These are phyloP conservation scores for Lutjanus argentimaculatus DNA, from an alignment of 2,797 vertebrate genomes.

Conservation along the genomic window DNA sequence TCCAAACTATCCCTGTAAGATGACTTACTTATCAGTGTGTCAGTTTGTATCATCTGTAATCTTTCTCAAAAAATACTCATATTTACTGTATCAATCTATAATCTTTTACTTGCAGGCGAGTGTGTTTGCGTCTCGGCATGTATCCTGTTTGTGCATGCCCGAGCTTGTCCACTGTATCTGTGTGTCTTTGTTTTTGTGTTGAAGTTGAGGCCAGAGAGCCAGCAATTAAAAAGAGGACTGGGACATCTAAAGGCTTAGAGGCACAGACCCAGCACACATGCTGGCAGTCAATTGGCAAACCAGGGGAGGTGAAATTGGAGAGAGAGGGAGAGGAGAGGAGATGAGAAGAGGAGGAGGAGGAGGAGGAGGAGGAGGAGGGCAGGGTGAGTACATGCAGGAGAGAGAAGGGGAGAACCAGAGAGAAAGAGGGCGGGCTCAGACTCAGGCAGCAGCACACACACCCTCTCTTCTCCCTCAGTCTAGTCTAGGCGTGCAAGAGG, in stretches of 20 bases:
- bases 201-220: slow-evolving; percentile 63
- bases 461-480: slow-evolving; percentile 74
- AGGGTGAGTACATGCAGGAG: slow-evolving; percentile 55
- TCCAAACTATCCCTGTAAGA: too few relatives aligned
- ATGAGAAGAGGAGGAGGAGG: slow-evolving; percentile 13
- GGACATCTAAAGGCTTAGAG: slow-evolving; percentile 77
- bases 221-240: slow-evolving; percentile 82
- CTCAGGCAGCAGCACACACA: slow-evolving; percentile 60
- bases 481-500: slow-evolving; percentile 69
- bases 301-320: slow-evolving; percentile 79
- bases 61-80: not conserved
- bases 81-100: not conserved
- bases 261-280: slow-evolving; percentile 78
- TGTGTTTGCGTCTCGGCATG: slow-evolving; percentile 5
- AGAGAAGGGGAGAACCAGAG: slow-evolving; percentile 60
- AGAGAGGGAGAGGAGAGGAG: slow-evolving; percentile 54
- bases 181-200: slow-evolving; percentile 57
- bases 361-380: slow-evolving; percentile 40
- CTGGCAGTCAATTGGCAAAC: slow-evolving; percentile 81
- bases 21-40: not conserved
- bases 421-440: slow-evolving; percentile 71
- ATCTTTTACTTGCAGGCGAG: not conserved
- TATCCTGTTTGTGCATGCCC: slow-evolving; percentile 17
- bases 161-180: slow-evolving; percentile 39
- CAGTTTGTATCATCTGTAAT: not conserved